phyloP scores from a whole-genome alignment of 2,888 invertebrate genomes.

The Gibbula magus region DNA sequence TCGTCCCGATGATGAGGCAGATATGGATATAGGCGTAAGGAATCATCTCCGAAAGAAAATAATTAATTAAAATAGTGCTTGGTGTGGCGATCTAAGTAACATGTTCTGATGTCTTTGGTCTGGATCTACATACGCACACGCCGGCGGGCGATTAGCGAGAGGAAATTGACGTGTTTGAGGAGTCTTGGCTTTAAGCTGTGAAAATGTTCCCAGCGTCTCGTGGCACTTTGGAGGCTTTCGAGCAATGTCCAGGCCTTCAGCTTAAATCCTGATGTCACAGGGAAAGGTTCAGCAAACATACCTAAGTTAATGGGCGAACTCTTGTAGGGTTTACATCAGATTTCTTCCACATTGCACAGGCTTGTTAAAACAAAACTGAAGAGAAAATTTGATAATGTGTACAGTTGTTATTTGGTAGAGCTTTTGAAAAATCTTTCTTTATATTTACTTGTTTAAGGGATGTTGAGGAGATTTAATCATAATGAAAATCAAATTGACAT shows the following conservation, averaged over 20 bases:
- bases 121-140: not conserved
- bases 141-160: not conserved
- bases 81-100: not conserved
- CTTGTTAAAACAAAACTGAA: too few species aligned
- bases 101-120: not conserved
- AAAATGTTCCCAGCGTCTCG: not conserved
- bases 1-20: too few species aligned
- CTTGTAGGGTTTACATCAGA: too few species aligned
- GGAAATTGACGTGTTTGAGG: slow-evolving; percentile 4
- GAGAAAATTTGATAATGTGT: too few species aligned
- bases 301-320: not conserved
- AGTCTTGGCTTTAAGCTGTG: slow-evolving; percentile 13
- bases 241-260: not conserved
- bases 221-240: not conserved
- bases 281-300: not conserved
- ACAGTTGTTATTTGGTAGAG: too few species aligned
- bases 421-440: too few species aligned
- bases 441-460: too few species aligned
- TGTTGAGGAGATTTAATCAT: too few species aligned
- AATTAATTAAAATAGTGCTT: slow-evolving; percentile 2
- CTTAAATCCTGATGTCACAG: not conserved
- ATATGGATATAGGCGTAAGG: too few species aligned
- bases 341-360: too few species aligned
- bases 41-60: not conserved
- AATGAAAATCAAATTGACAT: too few species aligned